Percentiles rank a stretch among this genome's conserved stretches.
phyloP scores from a whole-genome alignment of 2,888 invertebrate species.

The Pammene fasciana region DNA sequence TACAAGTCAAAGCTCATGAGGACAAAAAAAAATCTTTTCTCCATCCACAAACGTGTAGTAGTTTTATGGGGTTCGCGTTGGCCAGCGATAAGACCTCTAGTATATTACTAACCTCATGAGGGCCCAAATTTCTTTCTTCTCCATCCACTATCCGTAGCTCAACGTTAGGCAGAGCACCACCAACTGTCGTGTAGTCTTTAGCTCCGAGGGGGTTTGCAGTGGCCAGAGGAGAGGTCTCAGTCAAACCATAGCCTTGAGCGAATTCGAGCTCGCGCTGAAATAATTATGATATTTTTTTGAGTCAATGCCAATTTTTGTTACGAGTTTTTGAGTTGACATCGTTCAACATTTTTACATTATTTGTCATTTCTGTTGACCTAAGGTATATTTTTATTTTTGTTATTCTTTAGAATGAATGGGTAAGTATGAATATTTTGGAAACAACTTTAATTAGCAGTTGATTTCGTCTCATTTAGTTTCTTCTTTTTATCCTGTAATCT shows the following conservation, averaged over 20 bases:
- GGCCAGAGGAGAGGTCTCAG: constrained; percentile 84
- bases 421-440: too few relatives aligned
- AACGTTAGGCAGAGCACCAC: constrained; percentile 82
- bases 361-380: too few relatives aligned
- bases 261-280: constrained; percentile 51
- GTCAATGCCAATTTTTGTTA: too few relatives aligned
- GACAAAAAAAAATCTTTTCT: constrained; percentile 71
- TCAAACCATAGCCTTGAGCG: constrained; percentile 84
- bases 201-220: constrained; percentile 55
- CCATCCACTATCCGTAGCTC: constrained; percentile 82
- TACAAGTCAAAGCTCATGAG: constrained; percentile 63
- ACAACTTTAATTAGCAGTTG: too few relatives aligned
- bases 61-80: too few relatives aligned
- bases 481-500: too few relatives aligned
- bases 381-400: too few relatives aligned
- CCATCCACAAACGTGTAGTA: constrained; percentile 43
- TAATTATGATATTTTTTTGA: background rate
- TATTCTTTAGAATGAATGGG: too few relatives aligned
- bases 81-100: background rate
- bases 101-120: constrained; percentile 61
- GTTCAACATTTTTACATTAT: too few relatives aligned
- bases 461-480: too few relatives aligned
- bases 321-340: too few relatives aligned
- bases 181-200: constrained; percentile 62
- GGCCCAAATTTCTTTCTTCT: constrained; percentile 70